These are phyloP conservation scores for Potamilus streckersoni DNA, from an alignment of 1,140 invertebrate species.

Conservation along the genomic window DNA sequence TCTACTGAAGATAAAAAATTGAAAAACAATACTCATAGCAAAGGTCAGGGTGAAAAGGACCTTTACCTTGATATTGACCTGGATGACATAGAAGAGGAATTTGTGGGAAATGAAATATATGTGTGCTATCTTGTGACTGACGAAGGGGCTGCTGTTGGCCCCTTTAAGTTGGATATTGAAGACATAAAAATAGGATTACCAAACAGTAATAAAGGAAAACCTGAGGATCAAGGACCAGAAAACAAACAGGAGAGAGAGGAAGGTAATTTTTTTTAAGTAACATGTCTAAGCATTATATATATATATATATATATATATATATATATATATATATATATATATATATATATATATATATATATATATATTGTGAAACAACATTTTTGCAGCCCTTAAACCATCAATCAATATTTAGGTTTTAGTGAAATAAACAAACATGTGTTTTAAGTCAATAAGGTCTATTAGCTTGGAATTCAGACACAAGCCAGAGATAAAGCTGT, in stretches of 20 bases:
- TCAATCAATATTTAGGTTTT: no score
- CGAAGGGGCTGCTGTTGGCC: constrained; percentile 52
- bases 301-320: no score
- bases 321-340: background rate
- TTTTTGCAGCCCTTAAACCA: no score
- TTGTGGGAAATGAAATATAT: constrained; percentile 48
- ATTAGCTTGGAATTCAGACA: no score
- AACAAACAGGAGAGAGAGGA: constrained; percentile 5
- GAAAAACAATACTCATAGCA: constrained; percentile 27
- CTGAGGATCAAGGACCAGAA: background rate
- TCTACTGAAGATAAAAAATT: background rate
- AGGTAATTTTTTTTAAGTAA: constrained; percentile 5
- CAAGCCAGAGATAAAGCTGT: no score
- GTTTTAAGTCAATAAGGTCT: no score
- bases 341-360: background rate
- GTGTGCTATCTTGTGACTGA: constrained; percentile 56
- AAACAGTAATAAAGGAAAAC: constrained; percentile 17
- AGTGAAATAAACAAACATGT: no score
- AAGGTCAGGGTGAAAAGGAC: constrained; percentile 19
- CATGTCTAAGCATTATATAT: constrained; percentile 1
- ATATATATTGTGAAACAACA: background rate
- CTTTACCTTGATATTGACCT: background rate
- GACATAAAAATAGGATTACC: constrained; percentile 54
- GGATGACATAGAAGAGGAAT: constrained; percentile 44
- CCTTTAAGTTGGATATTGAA: constrained; percentile 58